Evolutionary conservation across 2,888 invertebrate genomes (phyloP), one percentile per base, ranked within the genome.

Genomic region (Dastarcus helophoroides): DNA sequence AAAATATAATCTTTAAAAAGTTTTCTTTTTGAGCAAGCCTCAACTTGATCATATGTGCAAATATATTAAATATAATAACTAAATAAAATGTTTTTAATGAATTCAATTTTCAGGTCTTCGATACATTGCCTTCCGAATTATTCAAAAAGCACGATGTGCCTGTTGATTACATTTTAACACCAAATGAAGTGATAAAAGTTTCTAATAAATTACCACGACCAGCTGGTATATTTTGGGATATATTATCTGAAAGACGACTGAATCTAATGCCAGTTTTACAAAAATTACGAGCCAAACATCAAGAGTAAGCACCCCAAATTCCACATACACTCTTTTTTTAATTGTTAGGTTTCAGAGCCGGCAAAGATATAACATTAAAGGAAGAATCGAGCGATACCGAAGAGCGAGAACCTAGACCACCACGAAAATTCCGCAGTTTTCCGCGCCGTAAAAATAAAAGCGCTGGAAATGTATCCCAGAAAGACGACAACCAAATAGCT

Each of bases 91-190:
- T 17, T 17, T 7, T 29, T 17, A 29, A 10, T 36, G 10, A 11
- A 8, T 5, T 32, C 34, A 29, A 37, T 34, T 54, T 53, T 4
- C 54, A 77, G 74, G 76, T 79, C 42, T 73, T 78, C 46, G 79
- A 85, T 43, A 71, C 73, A 31, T 64, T 89, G 41, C 84, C 88
- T 3, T 65, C 70, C 3, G 68, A 76, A 33, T 58, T 89, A 50
- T 84, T 89, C 50, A 72, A 79, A 44, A 72, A 75, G 14, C 78
- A 85, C 50, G 89, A 90, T 61, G 73, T 86, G 12, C 83, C 85
- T 28, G 78, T 89, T 29, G 89, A 90, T 58, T 72, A 82, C 45
- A 89, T 90, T 51, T 68, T 88, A 43, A 89, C 89, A 5, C 88
- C 88, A 15, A 82, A 80, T 7, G 74, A 80, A 64, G 76, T 83